Conservation (phyloP, 2,797 vertebrate genomes). For the Pseudocheirus occidentalis region DNA sequence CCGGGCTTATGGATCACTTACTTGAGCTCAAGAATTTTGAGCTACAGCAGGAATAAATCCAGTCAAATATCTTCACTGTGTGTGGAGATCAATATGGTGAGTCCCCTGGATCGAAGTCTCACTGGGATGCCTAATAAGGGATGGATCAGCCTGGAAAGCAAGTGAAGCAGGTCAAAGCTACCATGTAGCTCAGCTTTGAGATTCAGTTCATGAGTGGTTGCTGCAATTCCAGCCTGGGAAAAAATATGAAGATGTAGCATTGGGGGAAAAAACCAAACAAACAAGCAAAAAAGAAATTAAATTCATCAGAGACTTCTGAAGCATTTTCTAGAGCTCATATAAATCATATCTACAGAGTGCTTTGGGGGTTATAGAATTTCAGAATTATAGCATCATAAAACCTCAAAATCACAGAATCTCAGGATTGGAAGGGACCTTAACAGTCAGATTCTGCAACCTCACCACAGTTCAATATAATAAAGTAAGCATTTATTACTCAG, state of each 20-base stretch:
- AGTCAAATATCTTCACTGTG: background rate
- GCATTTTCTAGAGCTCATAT: background rate
- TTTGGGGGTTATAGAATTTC: background rate
- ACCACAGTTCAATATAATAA: background rate
- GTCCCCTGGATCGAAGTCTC: background rate
- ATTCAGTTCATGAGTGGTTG: background rate
- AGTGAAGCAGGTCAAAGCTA: background rate
- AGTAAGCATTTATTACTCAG: background rate
- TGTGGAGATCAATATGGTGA: background rate
- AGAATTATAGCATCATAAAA: background rate
- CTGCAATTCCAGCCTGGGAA: background rate
- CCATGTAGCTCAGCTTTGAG: background rate
- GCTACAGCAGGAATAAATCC: background rate
- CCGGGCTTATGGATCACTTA: background rate
- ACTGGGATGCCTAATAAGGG: background rate
- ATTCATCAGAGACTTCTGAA: background rate
- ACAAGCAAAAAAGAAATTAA: background rate
- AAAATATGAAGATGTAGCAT: background rate
- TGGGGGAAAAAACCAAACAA: background rate
- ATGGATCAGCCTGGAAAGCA: background rate
- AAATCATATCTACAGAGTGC: background rate
- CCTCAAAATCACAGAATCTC: background rate
- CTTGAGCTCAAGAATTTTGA: background rate
- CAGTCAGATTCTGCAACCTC: background rate
- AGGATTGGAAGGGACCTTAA: background rate